Percentiles rank a stretch among this genome's conserved stretches.
phyloP scores from a whole-genome alignment of 2,797 vertebrate species.

The Callimico goeldii region DNA sequence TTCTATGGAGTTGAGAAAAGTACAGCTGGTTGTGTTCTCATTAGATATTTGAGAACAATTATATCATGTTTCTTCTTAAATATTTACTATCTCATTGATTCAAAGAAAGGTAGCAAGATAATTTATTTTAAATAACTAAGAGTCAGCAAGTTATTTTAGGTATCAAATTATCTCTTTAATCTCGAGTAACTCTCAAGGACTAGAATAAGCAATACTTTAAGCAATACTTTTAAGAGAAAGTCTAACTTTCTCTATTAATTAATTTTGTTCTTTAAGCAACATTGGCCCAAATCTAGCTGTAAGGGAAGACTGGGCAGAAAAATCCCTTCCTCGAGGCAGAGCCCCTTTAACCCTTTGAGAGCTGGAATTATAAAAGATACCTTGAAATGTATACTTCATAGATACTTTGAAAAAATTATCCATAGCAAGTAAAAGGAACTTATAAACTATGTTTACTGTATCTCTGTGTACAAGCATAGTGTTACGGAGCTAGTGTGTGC shows the following conservation, averaged over 20 bases:
- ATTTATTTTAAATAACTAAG: constrained; percentile 37
- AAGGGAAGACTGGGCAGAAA: not conserved
- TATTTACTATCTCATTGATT: constrained; percentile 38
- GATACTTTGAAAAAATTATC: constrained; percentile 7
- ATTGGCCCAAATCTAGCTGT: not conserved
- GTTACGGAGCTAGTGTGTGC: not conserved
- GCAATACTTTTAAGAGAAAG: too few relatives aligned
- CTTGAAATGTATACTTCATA: not conserved
- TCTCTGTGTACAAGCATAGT: not conserved
- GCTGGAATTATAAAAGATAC: not conserved
- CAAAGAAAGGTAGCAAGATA: constrained; percentile 38
- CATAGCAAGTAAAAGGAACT: not conserved
- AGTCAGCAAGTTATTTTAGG: constrained; percentile 49
- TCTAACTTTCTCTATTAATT: constrained; percentile 14
- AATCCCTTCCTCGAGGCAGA: not conserved
- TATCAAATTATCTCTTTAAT: constrained; percentile 36
- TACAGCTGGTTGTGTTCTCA: not conserved
- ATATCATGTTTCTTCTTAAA: constrained; percentile 18
- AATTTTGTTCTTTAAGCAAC: not conserved
- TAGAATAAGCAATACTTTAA: not conserved
- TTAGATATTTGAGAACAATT: constrained; percentile 44
- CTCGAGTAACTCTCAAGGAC: not conserved
- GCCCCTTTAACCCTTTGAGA: not conserved
- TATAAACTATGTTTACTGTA: not conserved
- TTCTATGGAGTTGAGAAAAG: not conserved